Base-by-base conservation (phyloP, 2,888 invertebrate species). In the Emesis furor region DNA sequence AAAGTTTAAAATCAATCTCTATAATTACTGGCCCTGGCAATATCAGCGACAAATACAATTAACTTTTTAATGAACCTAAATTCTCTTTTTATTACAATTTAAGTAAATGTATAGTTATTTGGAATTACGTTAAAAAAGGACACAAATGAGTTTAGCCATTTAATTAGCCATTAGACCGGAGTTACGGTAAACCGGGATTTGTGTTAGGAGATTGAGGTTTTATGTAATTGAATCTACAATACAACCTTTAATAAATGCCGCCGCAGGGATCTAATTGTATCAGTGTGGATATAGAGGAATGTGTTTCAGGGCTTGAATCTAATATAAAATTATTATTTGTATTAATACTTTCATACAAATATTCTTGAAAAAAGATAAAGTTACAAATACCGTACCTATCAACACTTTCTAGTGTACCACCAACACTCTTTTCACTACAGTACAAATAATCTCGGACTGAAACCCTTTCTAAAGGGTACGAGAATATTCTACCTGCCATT, bases 31-130 rank as follows among this genome's bases (percentile, higher is more conserved):
- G 71, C 72, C 39, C 35, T 51, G 35, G 76, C 14, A 51, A 51
- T n/a, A 30, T 42, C 78, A 79, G 68, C 81, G 79, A 73, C 72
- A 77, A 85, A 85, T 78, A 73, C 81, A 84, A 82, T 85, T 84
- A 84, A 84, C 81, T 81, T 85, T 85, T 84, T 84, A 85, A 85
- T 85, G 84, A 85, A 85, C 84, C 84, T 84, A 85, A 85, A 85
- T 85, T 79, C 79, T 69, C 82, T 85, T 84, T 78, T 78, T 79
- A 85, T 84, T 85, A 76, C 74, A 78, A 79, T 85, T 84, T 76
- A 81, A 83, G 73, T 24, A 73, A 85, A 78, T 78, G 84, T 76
- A 65, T 76, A 73, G 71, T 85, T 84, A 78, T 71, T 67, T 68
- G 67, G 81, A 81, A 77, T 65, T 73, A 72, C 67, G 72, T 73